Base-by-base conservation (phyloP, 2,113 vertebrate species). In the Hippocampus abdominalis region DNA sequence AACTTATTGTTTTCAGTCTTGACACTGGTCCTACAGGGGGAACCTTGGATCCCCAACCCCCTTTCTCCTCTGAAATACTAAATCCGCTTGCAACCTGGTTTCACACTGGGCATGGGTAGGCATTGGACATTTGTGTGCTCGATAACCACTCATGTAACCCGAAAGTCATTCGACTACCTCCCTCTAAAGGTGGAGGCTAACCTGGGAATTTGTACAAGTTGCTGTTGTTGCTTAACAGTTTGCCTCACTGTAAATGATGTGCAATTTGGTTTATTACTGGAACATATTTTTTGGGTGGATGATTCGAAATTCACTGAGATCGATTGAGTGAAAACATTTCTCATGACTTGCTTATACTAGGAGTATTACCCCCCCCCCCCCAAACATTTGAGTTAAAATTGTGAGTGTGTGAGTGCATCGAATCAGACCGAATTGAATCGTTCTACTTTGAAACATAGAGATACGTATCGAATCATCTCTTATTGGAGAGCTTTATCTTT, bases 1-100 rank as follows among this genome's bases (percentile, higher is more conserved):
- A 91, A 93, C 88, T 93, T 93, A 92, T 92, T 92, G 78, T 88
- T 90, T 90, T 89, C 81, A 75, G 92, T 93, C 92, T 88, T 85
- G 82, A 92, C 92, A 93, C 92, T 93, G 92, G 90, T 92, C 85
- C 87, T 84, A 71, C 77, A 74, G 71, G 80, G 72, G 84, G 83
- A 54, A 71, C 48, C 32, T 36, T 13, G 49, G 10, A 16, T 70
- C 76, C 32, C 32, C 59, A 57, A 72, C 73, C 70, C 66, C 81
- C 81, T 72, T 73, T 57, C 65, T 49, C 73, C 72, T 83, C 23
- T 73, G 73, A 88, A 81, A 78, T 72, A 75, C 84, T 80, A 63
- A 83, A 68, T 74, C 75, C 69, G 69, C 57, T 69, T 71, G 64
- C 68, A 48, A 66, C 64, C 64, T 16, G 57, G 61, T 66, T 70